phyloP scores from a whole-genome alignment of 2,888 invertebrate species.

The Rhamphomyia laevipes region DNA sequence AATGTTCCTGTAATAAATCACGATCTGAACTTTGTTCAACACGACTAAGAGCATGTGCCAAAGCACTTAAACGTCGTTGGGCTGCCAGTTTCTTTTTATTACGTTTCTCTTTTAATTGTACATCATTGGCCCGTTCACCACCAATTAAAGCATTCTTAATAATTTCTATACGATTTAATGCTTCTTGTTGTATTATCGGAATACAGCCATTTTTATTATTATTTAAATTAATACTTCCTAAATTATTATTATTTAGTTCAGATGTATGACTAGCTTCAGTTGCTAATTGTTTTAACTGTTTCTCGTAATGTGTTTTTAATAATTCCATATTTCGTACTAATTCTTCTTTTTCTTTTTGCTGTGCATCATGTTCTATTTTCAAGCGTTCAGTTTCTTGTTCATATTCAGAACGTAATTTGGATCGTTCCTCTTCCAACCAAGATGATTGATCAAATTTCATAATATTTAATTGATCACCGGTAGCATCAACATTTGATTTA shows the following conservation, averaged over 20 bases:
- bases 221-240: background rate
- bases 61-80: constrained; percentile 47
- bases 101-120: constrained; percentile 55
- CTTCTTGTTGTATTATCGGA: constrained; percentile 22
- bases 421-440: constrained; percentile 39
- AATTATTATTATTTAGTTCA: constrained; percentile 5
- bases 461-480: constrained; percentile 3
- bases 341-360: constrained; percentile 23
- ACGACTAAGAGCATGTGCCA: constrained; percentile 45
- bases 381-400: constrained; percentile 36
- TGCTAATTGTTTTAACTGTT: constrained; percentile 17
- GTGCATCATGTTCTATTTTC: constrained; percentile 24
- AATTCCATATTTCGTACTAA: constrained; percentile 21
- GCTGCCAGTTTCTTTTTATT: constrained; percentile 56
- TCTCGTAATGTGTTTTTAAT: constrained; percentile 21
- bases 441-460: background rate
- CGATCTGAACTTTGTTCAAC: constrained; percentile 56
- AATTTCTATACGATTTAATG: constrained; percentile 41
- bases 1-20: constrained; percentile 59
- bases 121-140: constrained; percentile 62
- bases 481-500: background rate
- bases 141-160: constrained; percentile 68
- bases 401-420: constrained; percentile 24
- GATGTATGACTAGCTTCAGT: background rate
- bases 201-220: background rate